Percentiles rank a stretch among this genome's conserved stretches.
phyloP scores from a whole-genome alignment of 2,113 vertebrate species.

The Orthonyx spaldingii region DNA sequence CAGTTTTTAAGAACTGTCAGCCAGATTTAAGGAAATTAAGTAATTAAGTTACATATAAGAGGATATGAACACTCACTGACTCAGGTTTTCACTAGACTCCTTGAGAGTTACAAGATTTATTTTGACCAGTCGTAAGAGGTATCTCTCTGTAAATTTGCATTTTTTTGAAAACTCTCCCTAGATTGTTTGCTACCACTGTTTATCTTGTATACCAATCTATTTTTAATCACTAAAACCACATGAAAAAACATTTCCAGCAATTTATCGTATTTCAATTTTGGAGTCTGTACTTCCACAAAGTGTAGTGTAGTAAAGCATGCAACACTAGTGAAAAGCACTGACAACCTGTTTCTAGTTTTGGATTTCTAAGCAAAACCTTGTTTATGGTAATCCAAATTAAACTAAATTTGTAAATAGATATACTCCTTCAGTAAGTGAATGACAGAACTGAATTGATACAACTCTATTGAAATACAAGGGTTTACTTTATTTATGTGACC shows the following conservation, averaged over 20 bases:
- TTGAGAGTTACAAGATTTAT: not conserved
- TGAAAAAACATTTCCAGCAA: not conserved
- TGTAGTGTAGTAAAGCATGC: not conserved
- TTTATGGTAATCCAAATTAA: not conserved
- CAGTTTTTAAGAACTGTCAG: not conserved
- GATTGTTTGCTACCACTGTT: not conserved
- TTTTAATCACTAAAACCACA: not conserved
- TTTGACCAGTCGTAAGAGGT: not conserved
- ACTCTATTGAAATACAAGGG: not conserved
- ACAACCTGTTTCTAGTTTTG: not conserved
- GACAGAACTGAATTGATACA: not conserved
- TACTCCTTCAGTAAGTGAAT: not conserved
- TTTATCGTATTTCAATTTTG: not conserved
- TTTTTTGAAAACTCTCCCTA: not conserved
- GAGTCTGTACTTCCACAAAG: not conserved
- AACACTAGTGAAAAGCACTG: not conserved
- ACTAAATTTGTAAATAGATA: not conserved
- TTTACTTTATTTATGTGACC: not conserved
- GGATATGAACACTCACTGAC: not conserved
- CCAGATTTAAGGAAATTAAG: not conserved
- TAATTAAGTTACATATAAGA: not conserved
- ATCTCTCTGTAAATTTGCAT: not conserved
- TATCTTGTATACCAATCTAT: not conserved
- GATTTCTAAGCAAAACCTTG: not conserved
- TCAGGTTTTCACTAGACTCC: not conserved